Percentiles rank a stretch among this genome's conserved stretches.
Evolutionary conservation across 2,888 invertebrate genomes (phyloP).

Genomic region (Stratiomys singularior): DNA sequence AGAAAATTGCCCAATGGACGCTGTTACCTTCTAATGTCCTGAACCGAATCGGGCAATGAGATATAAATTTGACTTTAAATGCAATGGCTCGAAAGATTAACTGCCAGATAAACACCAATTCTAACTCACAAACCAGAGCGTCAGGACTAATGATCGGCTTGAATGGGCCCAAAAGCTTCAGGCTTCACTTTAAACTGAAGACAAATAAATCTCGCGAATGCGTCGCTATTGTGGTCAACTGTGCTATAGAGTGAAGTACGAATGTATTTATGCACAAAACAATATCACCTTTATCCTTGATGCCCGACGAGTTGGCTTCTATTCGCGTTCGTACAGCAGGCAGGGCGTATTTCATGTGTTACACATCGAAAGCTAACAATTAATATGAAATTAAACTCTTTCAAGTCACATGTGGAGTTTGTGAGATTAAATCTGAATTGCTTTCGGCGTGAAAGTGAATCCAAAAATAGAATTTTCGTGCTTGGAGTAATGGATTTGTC

Average conservation of each 20-base stretch:
- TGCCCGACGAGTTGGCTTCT: background rate
- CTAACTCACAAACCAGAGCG: too few species aligned
- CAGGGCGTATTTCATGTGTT: background rate
- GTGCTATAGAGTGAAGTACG: background rate
- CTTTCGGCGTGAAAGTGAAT: background rate
- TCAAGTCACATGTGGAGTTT: slow-evolving; percentile 3
- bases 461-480: background rate
- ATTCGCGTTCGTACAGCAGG: background rate
- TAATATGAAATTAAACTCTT: slow-evolving; percentile 11
- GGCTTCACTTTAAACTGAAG: too few species aligned
- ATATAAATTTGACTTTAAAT: too few species aligned
- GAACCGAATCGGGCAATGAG: too few species aligned
- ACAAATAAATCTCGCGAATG: too few species aligned
- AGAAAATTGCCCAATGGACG: too few species aligned
- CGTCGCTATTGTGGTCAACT: too few species aligned
- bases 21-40: too few species aligned
- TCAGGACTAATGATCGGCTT: too few species aligned
- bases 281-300: background rate
- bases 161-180: too few species aligned
- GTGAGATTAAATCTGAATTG: slow-evolving; percentile 2
- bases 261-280: background rate
- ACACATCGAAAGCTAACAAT: background rate
- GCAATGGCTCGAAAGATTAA: too few species aligned
- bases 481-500: background rate
- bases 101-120: too few species aligned